Conservation (phyloP, 2,888 invertebrate genomes). For the Drosophila algonquin region DNA sequence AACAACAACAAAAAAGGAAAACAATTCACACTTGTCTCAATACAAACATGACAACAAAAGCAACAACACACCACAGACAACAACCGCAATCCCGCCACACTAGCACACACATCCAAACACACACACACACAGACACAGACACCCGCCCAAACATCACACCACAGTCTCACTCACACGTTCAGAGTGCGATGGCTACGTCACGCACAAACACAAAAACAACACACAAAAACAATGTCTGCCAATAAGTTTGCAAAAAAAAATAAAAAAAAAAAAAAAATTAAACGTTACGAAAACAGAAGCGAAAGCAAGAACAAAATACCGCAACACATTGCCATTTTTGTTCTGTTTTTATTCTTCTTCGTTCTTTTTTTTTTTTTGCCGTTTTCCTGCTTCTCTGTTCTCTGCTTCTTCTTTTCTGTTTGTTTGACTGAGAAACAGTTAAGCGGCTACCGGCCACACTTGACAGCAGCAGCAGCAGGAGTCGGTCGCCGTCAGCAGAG, state of each 20-base stretch:
- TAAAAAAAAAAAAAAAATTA: constrained; percentile 54
- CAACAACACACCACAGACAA: constrained; percentile 47
- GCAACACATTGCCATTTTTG: constrained; percentile 73
- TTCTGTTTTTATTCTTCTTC: constrained; percentile 37
- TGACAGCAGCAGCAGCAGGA: constrained; percentile 51
- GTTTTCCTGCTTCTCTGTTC: constrained; percentile 10
- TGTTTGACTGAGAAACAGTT: constrained; percentile 62
- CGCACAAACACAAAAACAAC: constrained; percentile 59
- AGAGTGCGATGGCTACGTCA: constrained; percentile 43
- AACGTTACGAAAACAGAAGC: constrained; percentile 53
- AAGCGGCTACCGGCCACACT: constrained; percentile 65
- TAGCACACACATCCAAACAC: constrained; percentile 56
- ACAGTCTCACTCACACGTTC: constrained; percentile 21
- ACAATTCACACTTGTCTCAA: constrained; percentile 80
- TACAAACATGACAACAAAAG: constrained; percentile 56
- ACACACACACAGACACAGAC: constrained; percentile 23
- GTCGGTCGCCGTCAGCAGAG: constrained; percentile 9
- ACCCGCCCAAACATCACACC: constrained; percentile 31
- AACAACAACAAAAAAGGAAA: constrained; percentile 66
- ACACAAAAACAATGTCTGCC: constrained; percentile 69
- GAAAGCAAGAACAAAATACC: constrained; percentile 68
- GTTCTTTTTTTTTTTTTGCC: constrained; percentile 25
- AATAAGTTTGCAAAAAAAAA: constrained; percentile 73
- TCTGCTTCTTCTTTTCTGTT: constrained; percentile 21
- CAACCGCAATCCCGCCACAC: constrained; percentile 42